Conservation (phyloP, 1,140 invertebrate species). For the Sitobion miscanthi region DNA sequence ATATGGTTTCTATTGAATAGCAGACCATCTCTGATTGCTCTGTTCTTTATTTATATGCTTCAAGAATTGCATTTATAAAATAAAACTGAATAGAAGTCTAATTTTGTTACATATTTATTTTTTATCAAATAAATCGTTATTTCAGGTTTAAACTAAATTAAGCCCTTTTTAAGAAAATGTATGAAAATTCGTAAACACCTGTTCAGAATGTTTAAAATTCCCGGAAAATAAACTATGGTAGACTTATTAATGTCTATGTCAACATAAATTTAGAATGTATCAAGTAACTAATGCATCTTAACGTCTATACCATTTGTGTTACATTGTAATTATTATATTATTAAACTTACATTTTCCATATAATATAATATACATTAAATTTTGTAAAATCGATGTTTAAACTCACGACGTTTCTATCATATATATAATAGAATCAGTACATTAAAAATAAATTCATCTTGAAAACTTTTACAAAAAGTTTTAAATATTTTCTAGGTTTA, state of each 20-base stretch:
- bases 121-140: not conserved
- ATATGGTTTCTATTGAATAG: not conserved
- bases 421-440: not conserved
- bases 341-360: not conserved
- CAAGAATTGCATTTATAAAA: not conserved
- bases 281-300: not conserved
- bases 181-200: not conserved
- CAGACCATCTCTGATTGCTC: not conserved
- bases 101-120: not conserved
- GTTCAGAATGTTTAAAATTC: not conserved
- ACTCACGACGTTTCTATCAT: not conserved
- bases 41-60: not conserved
- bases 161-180: not conserved
- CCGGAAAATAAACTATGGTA: not conserved
- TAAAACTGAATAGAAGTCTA: not conserved
- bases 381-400: not conserved
- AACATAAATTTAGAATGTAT: not conserved
- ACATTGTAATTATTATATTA: conserved; percentile 1
- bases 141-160: not conserved
- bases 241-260: not conserved
- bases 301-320: not conserved
- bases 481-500: not conserved
- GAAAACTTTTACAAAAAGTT: not conserved
- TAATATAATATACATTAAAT: not conserved
- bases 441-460: not conserved